These are phyloP conservation scores for Diploptera punctata DNA, from an alignment of 2,888 invertebrate species.

Conservation along the genomic window DNA sequence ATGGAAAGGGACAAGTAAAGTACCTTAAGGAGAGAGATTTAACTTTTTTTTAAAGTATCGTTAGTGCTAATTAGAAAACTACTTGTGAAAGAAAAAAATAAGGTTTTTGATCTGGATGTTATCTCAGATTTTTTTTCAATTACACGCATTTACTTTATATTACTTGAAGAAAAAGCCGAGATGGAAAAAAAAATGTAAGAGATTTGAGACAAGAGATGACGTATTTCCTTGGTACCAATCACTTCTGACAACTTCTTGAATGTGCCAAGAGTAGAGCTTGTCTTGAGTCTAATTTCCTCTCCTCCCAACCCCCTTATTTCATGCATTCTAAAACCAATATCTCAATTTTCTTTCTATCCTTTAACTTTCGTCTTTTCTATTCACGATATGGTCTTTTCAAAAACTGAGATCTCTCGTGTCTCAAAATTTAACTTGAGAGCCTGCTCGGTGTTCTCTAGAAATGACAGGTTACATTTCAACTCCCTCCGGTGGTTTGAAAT, in stretches of 20 bases:
- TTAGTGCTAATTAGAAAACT: no score
- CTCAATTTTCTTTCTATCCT: neutral
- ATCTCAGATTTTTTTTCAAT: no score
- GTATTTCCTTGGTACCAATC: conserved; percentile 12
- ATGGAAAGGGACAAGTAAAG: no score
- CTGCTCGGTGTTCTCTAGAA: neutral
- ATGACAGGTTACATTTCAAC: conserved; percentile 29
- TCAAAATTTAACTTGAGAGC: conserved; percentile 25
- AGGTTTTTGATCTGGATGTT: no score
- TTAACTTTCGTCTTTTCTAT: conserved; percentile 4
- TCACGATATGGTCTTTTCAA: conserved; percentile 21
- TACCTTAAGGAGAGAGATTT: no score
- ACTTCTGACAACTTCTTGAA: conserved; percentile 15
- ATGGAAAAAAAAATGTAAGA: no score
- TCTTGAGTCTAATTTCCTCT: conserved; percentile 13
- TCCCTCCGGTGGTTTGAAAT: neutral
- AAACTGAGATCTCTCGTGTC: conserved; percentile 24
- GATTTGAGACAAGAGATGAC: neutral
- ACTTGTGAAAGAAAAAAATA: no score
- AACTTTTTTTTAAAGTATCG: no score
- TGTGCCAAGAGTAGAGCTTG: conserved; percentile 12
- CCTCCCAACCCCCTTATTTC: neutral
- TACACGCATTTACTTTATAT: no score
- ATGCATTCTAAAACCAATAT: neutral
- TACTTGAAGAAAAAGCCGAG: no score